Percentiles rank a stretch among this genome's conserved stretches.
Conservation (phyloP, 1,140 invertebrate species). For the Scaptomyza hsui region DNA sequence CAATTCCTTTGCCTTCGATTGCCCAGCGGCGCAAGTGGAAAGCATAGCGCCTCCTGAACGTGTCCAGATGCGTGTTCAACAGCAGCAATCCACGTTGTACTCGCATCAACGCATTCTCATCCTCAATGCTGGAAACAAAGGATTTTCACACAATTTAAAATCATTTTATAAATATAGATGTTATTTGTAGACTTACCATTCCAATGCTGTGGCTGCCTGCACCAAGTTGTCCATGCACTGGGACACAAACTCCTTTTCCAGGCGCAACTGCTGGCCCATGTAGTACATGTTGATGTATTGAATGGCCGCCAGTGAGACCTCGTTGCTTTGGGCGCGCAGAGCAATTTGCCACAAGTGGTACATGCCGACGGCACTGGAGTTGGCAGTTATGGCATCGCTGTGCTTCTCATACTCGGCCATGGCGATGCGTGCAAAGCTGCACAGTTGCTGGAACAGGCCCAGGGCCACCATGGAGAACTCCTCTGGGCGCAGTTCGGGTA, state of each 20-base stretch:
- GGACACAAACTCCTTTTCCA: slow-evolving; percentile 95
- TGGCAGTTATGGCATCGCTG: slow-evolving; percentile 83
- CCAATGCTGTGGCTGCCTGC: slow-evolving; percentile 90
- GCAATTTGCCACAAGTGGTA: slow-evolving; percentile 97
- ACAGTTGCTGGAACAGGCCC: slow-evolving; percentile 95
- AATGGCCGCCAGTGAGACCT: slow-evolving; percentile 96
- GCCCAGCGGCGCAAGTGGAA: slow-evolving; percentile 94
- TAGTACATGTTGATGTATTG: slow-evolving; percentile 97
- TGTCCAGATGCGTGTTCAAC: slow-evolving; percentile 96
- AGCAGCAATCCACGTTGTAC: slow-evolving; percentile 95
- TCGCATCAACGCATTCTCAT: slow-evolving; percentile 92
- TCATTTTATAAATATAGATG: too few species aligned
- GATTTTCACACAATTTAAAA: neutral
- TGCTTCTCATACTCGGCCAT: slow-evolving; percentile 85
- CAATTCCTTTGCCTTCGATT: slow-evolving; percentile 91
- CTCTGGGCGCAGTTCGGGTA: slow-evolving; percentile 94
- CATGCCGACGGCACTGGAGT: slow-evolving; percentile 91
- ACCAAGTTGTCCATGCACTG: slow-evolving; percentile 96
- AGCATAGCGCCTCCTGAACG: slow-evolving; percentile 93
- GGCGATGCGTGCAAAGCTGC: slow-evolving; percentile 91
- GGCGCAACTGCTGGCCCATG: slow-evolving; percentile 94
- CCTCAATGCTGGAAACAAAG: slow-evolving; percentile 60
- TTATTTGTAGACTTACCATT: slow-evolving; percentile 69
- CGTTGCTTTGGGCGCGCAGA: slow-evolving; percentile 93
- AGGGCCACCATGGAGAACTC: slow-evolving; percentile 95